Evolutionary conservation across 2,113 vertebrate species (phyloP).

Genomic region (Oxyura jamaicensis): DNA sequence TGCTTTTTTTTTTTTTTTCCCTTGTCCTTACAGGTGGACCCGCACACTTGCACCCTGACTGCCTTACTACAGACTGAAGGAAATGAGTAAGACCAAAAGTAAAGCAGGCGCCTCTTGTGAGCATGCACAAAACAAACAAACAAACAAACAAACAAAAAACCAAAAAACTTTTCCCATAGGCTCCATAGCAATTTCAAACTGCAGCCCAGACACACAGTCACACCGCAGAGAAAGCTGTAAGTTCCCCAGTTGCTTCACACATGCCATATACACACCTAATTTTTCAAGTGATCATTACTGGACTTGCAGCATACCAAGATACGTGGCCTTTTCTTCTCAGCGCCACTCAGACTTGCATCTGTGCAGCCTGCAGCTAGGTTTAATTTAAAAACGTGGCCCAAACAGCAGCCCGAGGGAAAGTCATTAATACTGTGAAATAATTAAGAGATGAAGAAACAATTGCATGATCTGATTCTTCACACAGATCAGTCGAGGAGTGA

Average conservation of each 20-base stretch:
- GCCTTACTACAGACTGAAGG: background rate
- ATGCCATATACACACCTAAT: background rate
- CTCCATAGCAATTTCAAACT: background rate
- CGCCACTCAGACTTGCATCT: background rate
- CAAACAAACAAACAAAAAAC: too few species aligned
- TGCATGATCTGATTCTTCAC: background rate
- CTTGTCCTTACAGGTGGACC: background rate
- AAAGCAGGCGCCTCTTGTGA: rapidly evolving
- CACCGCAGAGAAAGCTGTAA: background rate
- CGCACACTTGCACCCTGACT: rapidly evolving
- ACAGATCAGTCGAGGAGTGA: background rate
- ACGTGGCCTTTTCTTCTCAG: background rate
- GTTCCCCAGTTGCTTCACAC: background rate
- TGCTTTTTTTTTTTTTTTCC: background rate
- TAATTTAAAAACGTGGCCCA: background rate
- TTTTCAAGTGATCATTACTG: background rate
- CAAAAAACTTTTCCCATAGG: background rate
- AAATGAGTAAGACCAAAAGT: background rate
- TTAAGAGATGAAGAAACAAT: background rate
- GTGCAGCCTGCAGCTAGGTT: background rate
- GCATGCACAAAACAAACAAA: background rate
- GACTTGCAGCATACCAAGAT: rapidly evolving
- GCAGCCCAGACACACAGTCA: background rate
- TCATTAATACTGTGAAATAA: background rate
- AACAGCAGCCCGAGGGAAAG: background rate